Evolutionary conservation across 2,888 invertebrate genomes (phyloP).

Genomic region (Neria commutata): DNA sequence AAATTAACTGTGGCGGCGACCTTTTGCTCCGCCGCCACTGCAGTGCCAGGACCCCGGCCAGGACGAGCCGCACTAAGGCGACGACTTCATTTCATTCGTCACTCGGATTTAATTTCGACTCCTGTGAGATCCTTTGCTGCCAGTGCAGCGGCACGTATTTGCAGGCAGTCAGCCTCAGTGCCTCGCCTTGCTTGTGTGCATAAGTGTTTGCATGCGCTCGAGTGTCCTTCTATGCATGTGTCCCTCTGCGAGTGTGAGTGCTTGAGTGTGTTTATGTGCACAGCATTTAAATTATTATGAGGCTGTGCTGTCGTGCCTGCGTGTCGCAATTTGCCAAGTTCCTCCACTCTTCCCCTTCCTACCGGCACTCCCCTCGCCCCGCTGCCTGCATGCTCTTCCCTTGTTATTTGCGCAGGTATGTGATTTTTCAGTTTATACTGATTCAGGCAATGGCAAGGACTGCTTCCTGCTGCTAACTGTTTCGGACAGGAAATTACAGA

Average conservation of each 20-base stretch:
- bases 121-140: conserved; percentile 15
- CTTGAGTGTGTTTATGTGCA: conserved; percentile 49
- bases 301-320: conserved; percentile 27
- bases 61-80: neutral
- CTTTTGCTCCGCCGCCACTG: neutral
- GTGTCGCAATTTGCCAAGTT: no score
- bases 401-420: neutral
- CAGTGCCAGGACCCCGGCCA: neutral
- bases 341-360: neutral
- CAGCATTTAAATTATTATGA: conserved; percentile 58
- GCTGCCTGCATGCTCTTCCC: neutral
- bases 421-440: conserved; percentile 11
- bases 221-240: conserved; percentile 43
- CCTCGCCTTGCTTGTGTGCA: neutral
- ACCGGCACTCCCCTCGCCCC: neutral
- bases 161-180: conserved; percentile 38
- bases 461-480: no score
- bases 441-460: no score
- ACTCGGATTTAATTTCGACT: conserved; percentile 20
- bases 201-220: neutral
- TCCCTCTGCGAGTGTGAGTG: conserved; percentile 37
- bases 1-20: conserved; percentile 41
- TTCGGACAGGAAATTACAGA: no score
- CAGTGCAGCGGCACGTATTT: conserved; percentile 19
- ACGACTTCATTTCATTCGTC: conserved; percentile 16